These are phyloP conservation scores for Danaus plexippus DNA, from an alignment of 1,140 invertebrate species.

Conservation along the genomic window DNA sequence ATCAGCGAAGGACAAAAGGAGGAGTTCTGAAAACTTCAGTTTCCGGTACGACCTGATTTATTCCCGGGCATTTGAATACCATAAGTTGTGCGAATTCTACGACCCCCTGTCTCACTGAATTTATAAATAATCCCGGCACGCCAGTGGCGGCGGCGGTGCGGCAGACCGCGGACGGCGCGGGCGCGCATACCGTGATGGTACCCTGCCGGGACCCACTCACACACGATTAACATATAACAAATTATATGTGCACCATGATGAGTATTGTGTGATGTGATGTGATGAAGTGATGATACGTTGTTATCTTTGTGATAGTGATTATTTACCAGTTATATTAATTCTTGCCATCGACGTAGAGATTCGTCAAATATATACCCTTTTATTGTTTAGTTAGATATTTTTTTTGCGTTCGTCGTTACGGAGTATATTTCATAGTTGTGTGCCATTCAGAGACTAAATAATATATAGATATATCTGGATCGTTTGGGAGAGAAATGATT, in stretches of 20 bases:
- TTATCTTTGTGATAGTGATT: too few species aligned
- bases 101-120: constrained; percentile 67
- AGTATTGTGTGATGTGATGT: neutral
- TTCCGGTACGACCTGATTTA: constrained; percentile 57
- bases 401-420: constrained; percentile 17
- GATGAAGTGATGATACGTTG: too few species aligned
- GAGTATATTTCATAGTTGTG: constrained; percentile 35
- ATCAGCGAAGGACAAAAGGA: constrained; percentile 7
- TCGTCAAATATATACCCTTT: neutral
- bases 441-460: constrained; percentile 38
- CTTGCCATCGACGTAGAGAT: too few species aligned
- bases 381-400: neutral
- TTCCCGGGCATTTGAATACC: constrained; percentile 56
- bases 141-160: constrained; percentile 65
- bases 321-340: too few species aligned
- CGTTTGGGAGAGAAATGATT: too few species aligned
- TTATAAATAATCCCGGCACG: constrained; percentile 68
- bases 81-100: constrained; percentile 65
- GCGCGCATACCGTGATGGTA: constrained; percentile 48
- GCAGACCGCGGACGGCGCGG: constrained; percentile 65
- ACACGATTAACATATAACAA: neutral
- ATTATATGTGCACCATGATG: neutral
- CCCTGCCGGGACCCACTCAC: constrained; percentile 32
- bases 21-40: constrained; percentile 28
- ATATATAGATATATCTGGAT: constrained; percentile 22